These are phyloP conservation scores for Phainopepla nitens DNA, from an alignment of 2,113 vertebrate genomes.

Conservation along the genomic window DNA sequence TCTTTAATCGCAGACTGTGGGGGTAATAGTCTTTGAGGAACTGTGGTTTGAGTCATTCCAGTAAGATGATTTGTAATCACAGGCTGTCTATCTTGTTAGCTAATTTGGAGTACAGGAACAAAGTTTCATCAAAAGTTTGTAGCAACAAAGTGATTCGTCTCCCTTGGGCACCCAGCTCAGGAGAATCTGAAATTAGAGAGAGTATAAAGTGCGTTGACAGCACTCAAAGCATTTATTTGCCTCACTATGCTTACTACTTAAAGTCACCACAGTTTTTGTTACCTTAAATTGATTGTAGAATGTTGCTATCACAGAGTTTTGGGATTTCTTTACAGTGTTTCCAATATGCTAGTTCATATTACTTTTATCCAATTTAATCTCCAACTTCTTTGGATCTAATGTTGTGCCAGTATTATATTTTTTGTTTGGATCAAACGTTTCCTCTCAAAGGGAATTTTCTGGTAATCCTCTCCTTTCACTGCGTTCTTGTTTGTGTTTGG, in stretches of 20 bases:
- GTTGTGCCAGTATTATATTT: neutral
- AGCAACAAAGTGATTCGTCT: neutral
- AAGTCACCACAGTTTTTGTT: neutral
- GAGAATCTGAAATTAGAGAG: neutral
- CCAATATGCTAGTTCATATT: neutral
- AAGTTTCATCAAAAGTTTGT: neutral
- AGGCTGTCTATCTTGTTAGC: neutral
- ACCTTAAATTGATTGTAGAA: neutral
- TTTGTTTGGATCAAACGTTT: neutral
- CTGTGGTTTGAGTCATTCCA: neutral
- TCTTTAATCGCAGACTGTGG: neutral
- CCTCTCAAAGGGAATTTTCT: neutral
- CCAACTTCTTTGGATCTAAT: neutral
- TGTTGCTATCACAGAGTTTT: neutral
- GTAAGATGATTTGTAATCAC: neutral
- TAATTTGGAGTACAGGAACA: neutral
- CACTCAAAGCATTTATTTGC: neutral
- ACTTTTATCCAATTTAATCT: neutral
- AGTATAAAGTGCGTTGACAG: neutral
- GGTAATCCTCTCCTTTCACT: neutral
- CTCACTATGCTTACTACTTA: neutral
- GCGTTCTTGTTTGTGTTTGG: neutral
- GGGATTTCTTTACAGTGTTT: neutral
- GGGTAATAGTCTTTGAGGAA: neutral
- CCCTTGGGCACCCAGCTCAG: neutral